These are phyloP conservation scores for Anas bernieri DNA, from an alignment of 2,797 vertebrate species.

Conservation along the genomic window DNA sequence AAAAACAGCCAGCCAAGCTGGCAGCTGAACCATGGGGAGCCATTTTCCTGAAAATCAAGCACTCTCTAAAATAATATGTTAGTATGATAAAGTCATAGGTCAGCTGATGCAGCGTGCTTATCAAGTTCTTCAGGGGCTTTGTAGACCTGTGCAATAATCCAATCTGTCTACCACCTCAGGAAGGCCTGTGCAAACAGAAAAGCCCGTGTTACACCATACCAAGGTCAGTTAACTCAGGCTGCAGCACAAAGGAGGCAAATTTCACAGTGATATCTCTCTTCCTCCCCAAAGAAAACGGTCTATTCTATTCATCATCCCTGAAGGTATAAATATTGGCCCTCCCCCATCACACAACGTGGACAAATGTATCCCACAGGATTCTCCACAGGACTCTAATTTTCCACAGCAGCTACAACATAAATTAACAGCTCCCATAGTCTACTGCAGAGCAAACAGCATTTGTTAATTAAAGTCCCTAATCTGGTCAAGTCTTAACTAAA, in stretches of 20 bases:
- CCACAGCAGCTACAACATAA: background rate
- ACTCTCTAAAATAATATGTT: background rate
- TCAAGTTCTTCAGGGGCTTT: background rate
- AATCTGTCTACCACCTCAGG: background rate
- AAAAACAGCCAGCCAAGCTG: slow-evolving; percentile 6
- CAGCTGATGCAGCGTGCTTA: background rate
- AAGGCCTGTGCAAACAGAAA: background rate
- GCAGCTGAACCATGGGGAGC: background rate
- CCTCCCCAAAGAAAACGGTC: background rate
- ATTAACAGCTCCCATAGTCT: background rate
- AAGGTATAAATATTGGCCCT: background rate
- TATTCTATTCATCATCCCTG: background rate
- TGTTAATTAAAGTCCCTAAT: background rate
- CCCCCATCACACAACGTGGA: background rate
- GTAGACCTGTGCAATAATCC: background rate
- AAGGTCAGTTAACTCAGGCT: background rate
- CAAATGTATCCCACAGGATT: background rate
- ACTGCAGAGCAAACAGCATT: background rate
- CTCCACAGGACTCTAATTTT: background rate
- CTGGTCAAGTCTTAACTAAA: background rate
- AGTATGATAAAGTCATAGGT: background rate
- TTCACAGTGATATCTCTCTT: background rate
- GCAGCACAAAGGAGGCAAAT: background rate
- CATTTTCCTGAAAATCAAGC: background rate
- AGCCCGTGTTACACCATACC: background rate